Conservation (phyloP, 2,888 invertebrate genomes). For the Rapana venosa region DNA sequence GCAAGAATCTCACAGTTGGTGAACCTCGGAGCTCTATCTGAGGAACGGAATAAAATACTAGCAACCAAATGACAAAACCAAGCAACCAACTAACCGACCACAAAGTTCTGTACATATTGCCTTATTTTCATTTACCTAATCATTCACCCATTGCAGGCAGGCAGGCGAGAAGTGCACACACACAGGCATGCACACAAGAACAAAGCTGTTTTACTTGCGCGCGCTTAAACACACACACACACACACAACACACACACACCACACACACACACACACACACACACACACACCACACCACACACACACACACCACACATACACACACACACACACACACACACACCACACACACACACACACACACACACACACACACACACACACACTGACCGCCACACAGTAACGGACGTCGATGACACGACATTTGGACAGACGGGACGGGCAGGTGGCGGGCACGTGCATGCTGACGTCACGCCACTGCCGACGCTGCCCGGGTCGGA, state of each 20-base stretch:
- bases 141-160: no score
- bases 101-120: no score
- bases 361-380: slow-evolving; percentile 19
- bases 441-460: slow-evolving; percentile 70
- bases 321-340: neutral
- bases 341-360: slow-evolving; percentile 8
- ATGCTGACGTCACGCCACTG: slow-evolving; percentile 70
- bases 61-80: no score
- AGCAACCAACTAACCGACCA: no score
- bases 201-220: neutral
- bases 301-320: neutral
- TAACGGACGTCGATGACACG: slow-evolving; percentile 73
- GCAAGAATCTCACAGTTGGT: no score
- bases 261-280: slow-evolving; percentile 18
- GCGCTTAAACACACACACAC: neutral
- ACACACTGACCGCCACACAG: slow-evolving; percentile 70
- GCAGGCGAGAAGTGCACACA: no score
- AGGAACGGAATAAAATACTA: no score
- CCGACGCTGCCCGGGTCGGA: slow-evolving; percentile 69
- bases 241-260: slow-evolving; percentile 20
- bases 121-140: no score
- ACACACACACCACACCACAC: neutral
- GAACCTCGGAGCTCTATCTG: no score
- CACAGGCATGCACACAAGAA: no score
- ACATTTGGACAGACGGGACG: slow-evolving; percentile 70